Base-by-base conservation (phyloP, 2,888 invertebrate species). In the Callyntrura sp. region DNA sequence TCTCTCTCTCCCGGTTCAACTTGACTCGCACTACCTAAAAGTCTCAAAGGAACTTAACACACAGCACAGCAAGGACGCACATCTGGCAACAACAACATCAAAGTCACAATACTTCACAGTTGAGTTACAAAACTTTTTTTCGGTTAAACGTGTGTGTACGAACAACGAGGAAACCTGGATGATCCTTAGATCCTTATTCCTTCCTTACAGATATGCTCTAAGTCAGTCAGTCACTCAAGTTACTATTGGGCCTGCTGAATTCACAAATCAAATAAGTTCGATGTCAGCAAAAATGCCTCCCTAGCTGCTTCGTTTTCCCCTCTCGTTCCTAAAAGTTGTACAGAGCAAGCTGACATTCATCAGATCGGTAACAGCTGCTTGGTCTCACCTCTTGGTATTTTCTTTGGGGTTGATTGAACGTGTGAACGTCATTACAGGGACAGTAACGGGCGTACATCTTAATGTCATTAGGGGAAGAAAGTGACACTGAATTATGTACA, bases 241-340 rank as follows among this genome's bases (percentile, higher is more conserved):
- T n/a, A n/a, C n/a, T n/a, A 35, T 60, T 43, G 79, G 20, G 79
- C 12, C 35, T 20, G 28, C 60, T 57, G 23, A 79, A 79, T 57
- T 60, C 79, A 60, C 79, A 60, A 79, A 79, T 79, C 79, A 79
- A 79, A 79, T 79, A 57, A 79, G 60, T 57, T 60, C 0, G 79
- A 43, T 57, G 79, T 79, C 78, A 78, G n/a, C n/a, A n/a, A 12
- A 12, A 12, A 78, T 79, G 78, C 20, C n/a, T n/a, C n/a, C n/a
- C n/a, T n/a, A n/a, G 28, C 4, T 60, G 23, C 60, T 14, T 6
- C 76, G 17, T 17, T 14, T 73, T 45, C 48, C 11, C 14, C 43
- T 57, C 20, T 79, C 12, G 17, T 20, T 14, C 11, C n/a, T 35
- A 57, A 60, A 60, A 60, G 35, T 57, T 6, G 57, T 35, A 57